These are phyloP conservation scores for Potamarius usumacintae DNA, from an alignment of 2,113 vertebrate genomes.

Conservation along the genomic window DNA sequence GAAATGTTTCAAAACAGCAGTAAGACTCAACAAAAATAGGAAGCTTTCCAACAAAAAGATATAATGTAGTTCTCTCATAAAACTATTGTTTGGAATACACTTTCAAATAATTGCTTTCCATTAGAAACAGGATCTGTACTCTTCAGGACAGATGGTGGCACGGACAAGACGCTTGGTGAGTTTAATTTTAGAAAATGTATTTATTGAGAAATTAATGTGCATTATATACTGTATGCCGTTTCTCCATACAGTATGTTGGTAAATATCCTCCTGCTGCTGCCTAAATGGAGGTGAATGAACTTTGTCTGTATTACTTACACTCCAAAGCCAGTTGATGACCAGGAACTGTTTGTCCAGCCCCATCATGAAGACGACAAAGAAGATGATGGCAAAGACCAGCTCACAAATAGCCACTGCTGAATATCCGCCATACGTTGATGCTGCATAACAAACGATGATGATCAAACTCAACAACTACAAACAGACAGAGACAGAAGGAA, in stretches of 20 bases:
- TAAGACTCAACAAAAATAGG: neutral
- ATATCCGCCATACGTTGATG: slow-evolving; percentile 59
- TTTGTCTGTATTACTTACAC: slow-evolving; percentile 63
- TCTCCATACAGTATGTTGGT: neutral
- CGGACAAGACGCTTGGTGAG: neutral
- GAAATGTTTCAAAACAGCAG: neutral
- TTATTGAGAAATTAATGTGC: neutral
- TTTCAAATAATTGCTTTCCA: neutral
- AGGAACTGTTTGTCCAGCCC: slow-evolving; percentile 72
- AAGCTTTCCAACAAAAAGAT: neutral
- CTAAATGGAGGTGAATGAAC: neutral
- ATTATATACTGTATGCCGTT: neutral
- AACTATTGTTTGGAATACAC: neutral
- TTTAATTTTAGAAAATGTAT: neutral
- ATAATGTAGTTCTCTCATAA: neutral
- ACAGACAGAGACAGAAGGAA: neutral
- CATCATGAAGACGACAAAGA: slow-evolving; percentile 75
- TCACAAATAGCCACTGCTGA: slow-evolving; percentile 66
- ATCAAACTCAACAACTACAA: slow-evolving; percentile 67
- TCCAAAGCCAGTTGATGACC: slow-evolving; percentile 74
- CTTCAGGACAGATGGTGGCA: neutral
- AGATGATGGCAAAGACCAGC: slow-evolving; percentile 67
- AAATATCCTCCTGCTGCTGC: neutral
- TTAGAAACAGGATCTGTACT: neutral
- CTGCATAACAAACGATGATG: slow-evolving; percentile 72